Conservation (phyloP, 1,140 invertebrate genomes). For the Trinorchestia longiramus region DNA sequence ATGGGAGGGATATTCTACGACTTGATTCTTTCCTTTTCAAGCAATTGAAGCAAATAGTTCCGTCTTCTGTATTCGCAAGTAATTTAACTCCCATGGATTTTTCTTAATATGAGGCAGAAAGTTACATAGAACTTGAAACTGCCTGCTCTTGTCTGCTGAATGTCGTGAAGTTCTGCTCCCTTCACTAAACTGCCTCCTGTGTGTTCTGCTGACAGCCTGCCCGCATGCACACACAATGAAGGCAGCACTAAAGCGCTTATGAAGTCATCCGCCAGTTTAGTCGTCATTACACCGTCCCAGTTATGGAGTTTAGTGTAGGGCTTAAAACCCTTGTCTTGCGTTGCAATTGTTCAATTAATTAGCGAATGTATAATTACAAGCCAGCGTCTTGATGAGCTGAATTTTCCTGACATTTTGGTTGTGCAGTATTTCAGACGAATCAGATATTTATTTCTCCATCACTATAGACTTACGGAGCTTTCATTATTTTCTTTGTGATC, state of each 20-base stretch:
- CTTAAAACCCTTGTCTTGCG: background rate
- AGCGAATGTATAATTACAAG: background rate
- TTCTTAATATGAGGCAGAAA: background rate
- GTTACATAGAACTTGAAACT: background rate
- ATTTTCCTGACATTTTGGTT: no score
- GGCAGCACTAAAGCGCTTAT: background rate
- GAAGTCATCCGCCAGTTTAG: background rate
- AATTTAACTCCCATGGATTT: background rate
- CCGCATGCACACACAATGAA: background rate
- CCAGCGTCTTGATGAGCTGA: background rate
- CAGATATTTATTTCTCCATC: no score
- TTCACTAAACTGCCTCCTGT: no score
- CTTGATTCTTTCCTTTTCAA: background rate
- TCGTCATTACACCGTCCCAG: background rate
- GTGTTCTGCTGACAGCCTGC: background rate
- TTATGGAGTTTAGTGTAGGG: background rate
- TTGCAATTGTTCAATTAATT: background rate
- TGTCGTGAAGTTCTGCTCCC: background rate
- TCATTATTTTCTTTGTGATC: no score
- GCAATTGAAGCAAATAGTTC: background rate
- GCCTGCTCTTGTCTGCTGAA: background rate
- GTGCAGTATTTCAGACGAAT: no score
- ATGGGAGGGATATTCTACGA: no score
- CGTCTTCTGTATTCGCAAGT: background rate
- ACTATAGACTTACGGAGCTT: no score